Base-by-base conservation (phyloP, 1,140 invertebrate genomes). In the Portunus trituberculatus region DNA sequence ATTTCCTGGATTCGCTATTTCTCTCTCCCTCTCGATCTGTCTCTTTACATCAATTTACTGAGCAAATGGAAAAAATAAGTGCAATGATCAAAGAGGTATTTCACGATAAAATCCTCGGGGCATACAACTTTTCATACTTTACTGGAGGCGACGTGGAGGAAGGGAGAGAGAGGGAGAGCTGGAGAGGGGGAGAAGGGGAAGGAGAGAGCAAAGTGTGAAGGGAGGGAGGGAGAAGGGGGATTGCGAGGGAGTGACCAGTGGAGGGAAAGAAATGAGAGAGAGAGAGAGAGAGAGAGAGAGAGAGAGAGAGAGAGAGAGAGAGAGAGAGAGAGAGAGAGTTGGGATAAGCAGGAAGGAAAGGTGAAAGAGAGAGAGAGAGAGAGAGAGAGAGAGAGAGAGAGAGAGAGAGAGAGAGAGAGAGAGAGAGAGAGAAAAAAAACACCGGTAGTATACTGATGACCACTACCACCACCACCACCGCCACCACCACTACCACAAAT, bases 221-320 rank as follows among this genome's bases (percentile, higher is more conserved):
- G 20, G 67, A 76, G 67, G 20, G 67, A 76, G 67, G n/a, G 67
- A 76, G 67, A 76, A 59, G 52, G 20, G 52, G 20, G 52, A 4
- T 25, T 0, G 67, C 6, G 67, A 76, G 67, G n/a, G 52, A 59
- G 8, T 16, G 52, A 59, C 12, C 12, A 59, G 52, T 16, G 20
- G 52, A 59, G 2, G 20, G 67, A 76, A 76, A 76, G 67, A 7
- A 76, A 8, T 76, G 67, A 76, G n/a, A 25, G n/a, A 2, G 0
- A 8, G 6, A 7, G n/a, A 76, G 52, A n/a, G 67, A n/a, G 67
- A 76, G 67, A 25, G 67, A 76, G n/a, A 76, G 67, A 76, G 67
- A n/a, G 67, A 76, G 67, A 76, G 67, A 76, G 67, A 76, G n/a
- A n/a, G 67, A 76, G 67, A n/a, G 67, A 76, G 67, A n/a, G 67